Conservation (phyloP, 2,113 vertebrate genomes). For the Heloderma charlesbogerti region DNA sequence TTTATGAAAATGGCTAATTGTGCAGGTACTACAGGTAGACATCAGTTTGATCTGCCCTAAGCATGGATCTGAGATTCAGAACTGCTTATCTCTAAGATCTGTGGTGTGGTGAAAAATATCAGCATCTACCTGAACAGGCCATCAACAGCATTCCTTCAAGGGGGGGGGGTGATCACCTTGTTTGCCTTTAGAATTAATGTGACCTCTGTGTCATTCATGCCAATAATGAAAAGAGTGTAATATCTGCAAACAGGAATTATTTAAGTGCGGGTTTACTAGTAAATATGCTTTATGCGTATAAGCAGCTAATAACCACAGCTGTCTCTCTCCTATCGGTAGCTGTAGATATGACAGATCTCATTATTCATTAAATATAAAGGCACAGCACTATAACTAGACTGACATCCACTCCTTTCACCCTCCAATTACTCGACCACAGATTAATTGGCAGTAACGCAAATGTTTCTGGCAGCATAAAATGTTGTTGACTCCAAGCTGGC, state of each 20-base stretch:
- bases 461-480: conserved; percentile 19
- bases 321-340: conserved; percentile 6
- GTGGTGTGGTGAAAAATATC: not conserved
- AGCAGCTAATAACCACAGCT: not conserved
- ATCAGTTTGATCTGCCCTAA: not conserved
- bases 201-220: not conserved
- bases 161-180: not conserved
- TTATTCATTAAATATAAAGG: conserved; percentile 30
- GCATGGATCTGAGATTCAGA: not conserved
- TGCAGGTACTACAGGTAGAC: too few relatives aligned
- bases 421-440: not conserved
- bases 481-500: not conserved
- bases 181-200: not conserved
- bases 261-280: not conserved
- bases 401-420: conserved; percentile 16
- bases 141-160: not conserved
- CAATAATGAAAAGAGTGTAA: not conserved
- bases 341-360: conserved; percentile 14
- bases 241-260: not conserved
- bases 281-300: not conserved
- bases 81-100: not conserved
- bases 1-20: not conserved
- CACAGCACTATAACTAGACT: conserved; percentile 11
- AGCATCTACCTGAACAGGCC: not conserved
- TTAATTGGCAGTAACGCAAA: conserved; percentile 2